These are phyloP conservation scores for Apotomis betuletana DNA, from an alignment of 2,888 invertebrate genomes.

Conservation along the genomic window DNA sequence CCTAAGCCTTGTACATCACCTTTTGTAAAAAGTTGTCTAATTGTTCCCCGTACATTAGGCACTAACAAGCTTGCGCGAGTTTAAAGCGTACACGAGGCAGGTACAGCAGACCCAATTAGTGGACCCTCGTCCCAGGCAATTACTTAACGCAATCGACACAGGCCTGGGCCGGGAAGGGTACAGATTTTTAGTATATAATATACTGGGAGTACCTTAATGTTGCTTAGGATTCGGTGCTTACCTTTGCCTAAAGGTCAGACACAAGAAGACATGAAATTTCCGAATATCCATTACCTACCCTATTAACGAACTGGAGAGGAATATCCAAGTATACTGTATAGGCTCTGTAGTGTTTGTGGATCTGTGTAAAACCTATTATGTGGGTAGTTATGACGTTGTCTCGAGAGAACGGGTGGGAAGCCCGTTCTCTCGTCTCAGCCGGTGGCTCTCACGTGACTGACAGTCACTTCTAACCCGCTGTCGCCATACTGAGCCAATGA, in stretches of 20 bases:
- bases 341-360: too few relatives aligned
- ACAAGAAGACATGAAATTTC: not conserved
- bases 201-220: not conserved
- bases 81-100: conserved; percentile 8
- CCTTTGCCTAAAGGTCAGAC: not conserved
- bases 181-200: not conserved
- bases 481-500: too few relatives aligned
- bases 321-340: too few relatives aligned
- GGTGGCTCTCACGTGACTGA: too few relatives aligned
- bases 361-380: too few relatives aligned
- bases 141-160: conserved; percentile 25
- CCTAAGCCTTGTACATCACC: not conserved
- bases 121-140: conserved; percentile 26
- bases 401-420: too few relatives aligned
- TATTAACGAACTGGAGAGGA: too few relatives aligned
- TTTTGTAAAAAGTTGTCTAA: conserved; percentile 8
- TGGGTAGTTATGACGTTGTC: too few relatives aligned
- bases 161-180: conserved; percentile 24
- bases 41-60: conserved; percentile 7
- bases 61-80: conserved; percentile 5
- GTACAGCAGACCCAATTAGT: conserved; percentile 34
- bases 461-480: too few relatives aligned
- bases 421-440: too few relatives aligned
- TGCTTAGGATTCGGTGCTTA: not conserved
- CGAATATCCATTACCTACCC: not conserved